These are phyloP conservation scores for Caenorhabditis sp. DNA, from an alignment of 2,888 invertebrate species.

Conservation along the genomic window DNA sequence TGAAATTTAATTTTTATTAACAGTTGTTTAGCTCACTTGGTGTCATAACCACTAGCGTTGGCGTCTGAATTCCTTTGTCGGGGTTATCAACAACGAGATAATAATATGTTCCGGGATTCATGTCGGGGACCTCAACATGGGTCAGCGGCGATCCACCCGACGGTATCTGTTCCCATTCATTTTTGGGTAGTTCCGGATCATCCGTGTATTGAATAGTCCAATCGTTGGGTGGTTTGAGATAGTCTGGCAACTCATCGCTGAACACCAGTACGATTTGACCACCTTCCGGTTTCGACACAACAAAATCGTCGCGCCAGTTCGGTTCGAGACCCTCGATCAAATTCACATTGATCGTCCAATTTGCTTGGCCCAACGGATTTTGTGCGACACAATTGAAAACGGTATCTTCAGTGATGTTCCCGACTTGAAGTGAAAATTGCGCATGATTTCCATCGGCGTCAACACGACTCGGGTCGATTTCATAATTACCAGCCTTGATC, in stretches of 20 bases:
- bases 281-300: conserved; percentile 61
- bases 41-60: conserved; percentile 62
- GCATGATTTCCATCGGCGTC: conserved; percentile 57
- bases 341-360: conserved; percentile 68
- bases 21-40: conserved; percentile 52
- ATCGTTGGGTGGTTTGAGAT: conserved; percentile 62
- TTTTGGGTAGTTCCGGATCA: conserved; percentile 57
- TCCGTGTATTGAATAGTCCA: conserved; percentile 66
- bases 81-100: conserved; percentile 65
- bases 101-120: conserved; percentile 64
- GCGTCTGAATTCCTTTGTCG: conserved; percentile 64
- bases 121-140: conserved; percentile 51
- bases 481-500: conserved; percentile 66
- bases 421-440: conserved; percentile 63
- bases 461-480: conserved; percentile 66
- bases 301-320: conserved; percentile 63
- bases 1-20: not conserved
- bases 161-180: conserved; percentile 59
- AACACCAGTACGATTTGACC: conserved; percentile 62
- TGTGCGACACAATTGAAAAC: conserved; percentile 68
- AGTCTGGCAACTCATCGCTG: conserved; percentile 61
- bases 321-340: conserved; percentile 56
- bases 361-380: conserved; percentile 68
- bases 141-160: conserved; percentile 59
- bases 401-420: conserved; percentile 68